Evolutionary conservation across 2,797 vertebrate genomes (phyloP).

Genomic region (Anisognathus igniventris): DNA sequence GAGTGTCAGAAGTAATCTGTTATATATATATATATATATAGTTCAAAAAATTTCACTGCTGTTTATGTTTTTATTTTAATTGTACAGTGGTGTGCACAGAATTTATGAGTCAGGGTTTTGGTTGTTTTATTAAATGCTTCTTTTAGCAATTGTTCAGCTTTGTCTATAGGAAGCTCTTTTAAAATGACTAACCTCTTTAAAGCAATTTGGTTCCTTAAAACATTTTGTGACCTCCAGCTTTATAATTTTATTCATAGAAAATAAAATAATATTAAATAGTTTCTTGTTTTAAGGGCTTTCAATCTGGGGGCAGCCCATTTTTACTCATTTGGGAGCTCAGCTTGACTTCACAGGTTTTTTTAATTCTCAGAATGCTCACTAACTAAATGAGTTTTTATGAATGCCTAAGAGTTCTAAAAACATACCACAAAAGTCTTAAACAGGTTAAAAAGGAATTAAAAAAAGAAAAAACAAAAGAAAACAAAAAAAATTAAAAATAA

Average conservation of each 20-base stretch:
- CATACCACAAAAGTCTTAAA: not conserved
- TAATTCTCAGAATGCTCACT: not conserved
- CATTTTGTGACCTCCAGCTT: not conserved
- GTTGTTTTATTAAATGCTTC: not conserved
- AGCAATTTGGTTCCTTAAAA: not conserved
- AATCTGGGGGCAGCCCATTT: not conserved
- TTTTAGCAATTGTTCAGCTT: not conserved
- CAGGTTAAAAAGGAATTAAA: not conserved
- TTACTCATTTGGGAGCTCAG: not conserved
- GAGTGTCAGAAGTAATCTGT: slow-evolving; percentile 6
- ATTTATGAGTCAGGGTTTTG: not conserved
- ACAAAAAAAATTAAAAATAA: not conserved
- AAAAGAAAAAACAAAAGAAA: not conserved
- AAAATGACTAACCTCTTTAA: not conserved
- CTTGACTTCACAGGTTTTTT: not conserved
- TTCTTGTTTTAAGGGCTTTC: not conserved
- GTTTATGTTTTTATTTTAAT: slow-evolving; percentile 42
- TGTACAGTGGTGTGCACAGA: not conserved
- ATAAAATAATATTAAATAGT: not conserved
- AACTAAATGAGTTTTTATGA: not conserved
- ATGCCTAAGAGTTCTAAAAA: not conserved
- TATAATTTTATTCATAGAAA: not conserved
- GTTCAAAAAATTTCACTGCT: not conserved
- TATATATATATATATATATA: not conserved
- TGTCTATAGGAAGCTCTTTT: not conserved